phyloP scores from a whole-genome alignment of 2,797 vertebrate genomes.

The Sebastes baramenuke region DNA sequence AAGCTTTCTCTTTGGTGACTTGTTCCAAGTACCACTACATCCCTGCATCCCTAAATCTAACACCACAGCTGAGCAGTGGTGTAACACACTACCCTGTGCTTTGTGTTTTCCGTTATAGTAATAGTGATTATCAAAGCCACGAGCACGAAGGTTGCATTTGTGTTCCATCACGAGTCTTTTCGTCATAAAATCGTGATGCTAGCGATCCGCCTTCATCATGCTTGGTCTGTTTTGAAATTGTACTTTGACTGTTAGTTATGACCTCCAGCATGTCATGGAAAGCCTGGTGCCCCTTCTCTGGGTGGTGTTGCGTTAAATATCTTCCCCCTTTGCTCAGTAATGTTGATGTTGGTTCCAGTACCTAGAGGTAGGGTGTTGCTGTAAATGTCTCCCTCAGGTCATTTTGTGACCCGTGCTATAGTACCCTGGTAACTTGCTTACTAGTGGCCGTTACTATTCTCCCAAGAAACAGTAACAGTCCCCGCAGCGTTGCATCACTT shows the following conservation, averaged over 20 bases:
- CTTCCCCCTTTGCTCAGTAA: background rate
- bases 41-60: background rate
- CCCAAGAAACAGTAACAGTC: background rate
- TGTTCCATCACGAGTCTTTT: background rate
- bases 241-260: background rate
- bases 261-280: background rate
- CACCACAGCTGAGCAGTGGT: background rate
- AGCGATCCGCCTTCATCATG: background rate
- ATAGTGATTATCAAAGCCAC: background rate
- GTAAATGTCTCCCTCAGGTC: background rate
- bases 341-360: background rate
- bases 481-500: background rate
- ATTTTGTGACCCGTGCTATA: background rate
- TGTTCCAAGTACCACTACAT: background rate
- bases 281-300: background rate
- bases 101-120: background rate
- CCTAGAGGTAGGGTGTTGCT: slow-evolving; percentile 52
- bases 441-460: background rate
- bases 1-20: background rate
- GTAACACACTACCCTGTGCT: background rate
- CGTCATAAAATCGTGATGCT: rapidly evolving
- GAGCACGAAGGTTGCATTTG: background rate
- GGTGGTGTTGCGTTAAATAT: background rate
- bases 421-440: background rate
- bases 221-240: background rate